Evolutionary conservation across 2,888 invertebrate species (phyloP), one percentile per base, ranked within the genome.

Genomic region (Clivina fossor): DNA sequence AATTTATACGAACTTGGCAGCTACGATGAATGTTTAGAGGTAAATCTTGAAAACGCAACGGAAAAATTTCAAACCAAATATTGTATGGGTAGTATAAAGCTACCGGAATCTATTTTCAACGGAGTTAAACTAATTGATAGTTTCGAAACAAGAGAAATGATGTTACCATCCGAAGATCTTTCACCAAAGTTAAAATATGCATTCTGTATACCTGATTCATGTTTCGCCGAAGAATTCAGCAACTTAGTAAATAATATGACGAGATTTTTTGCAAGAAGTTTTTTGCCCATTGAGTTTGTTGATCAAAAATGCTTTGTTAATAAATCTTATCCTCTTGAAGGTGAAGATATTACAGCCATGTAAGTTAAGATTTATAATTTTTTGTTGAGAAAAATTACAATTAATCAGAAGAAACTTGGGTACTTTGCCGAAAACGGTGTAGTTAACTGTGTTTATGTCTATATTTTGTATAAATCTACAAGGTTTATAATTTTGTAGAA

Each of bases 11-110:
- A 66, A 46, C 60, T 56, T 22, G 68, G 66, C 18, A 62, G 62
- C 46, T 68, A 62, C 44, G 64, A 66, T 16, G 62, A 67, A 60
- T 68, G 68, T 41, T 22, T 66, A 9, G 32, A 54, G 4, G 44
- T 65, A 3, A 59, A 63, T 20, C 15, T 30, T 9, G 22, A 30
- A 7, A 44, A 13, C 13, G 35, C n/a, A n/a, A 15, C 20, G 8
- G 56, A 30, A 5, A 8, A 16, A 35, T 49, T 61, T 9, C 28
- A 44, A 13, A 59, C 59, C 9, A 61, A 61, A 51, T 60, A 58
- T 30, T 58, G 50, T 47, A 9, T 40, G n/a, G 40, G 18, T 18
- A 40, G 19, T 8, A 40, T 40, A 18, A 8, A 8, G 7, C n/a
- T 40, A 13, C 40, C 40, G 5, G n/a, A 24, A 24, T 24, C 9